phyloP scores from a whole-genome alignment of 2,888 invertebrate species.

The Nipponacmea schrenckii region DNA sequence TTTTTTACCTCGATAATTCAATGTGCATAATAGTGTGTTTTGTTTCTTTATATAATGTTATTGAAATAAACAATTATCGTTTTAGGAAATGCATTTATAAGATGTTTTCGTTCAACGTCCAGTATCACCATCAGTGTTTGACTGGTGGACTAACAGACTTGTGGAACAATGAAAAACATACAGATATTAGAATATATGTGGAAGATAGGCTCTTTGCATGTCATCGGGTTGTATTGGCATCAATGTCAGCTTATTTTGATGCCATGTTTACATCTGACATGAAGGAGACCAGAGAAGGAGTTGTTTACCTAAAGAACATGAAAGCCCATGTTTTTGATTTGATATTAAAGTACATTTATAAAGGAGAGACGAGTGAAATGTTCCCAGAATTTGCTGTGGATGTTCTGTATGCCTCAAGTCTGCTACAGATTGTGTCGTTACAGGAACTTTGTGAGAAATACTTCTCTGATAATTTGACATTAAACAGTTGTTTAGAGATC shows the following conservation, averaged over 20 bases:
- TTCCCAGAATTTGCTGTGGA: conserved; percentile 80
- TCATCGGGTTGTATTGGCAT: conserved; percentile 56
- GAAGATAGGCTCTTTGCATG: conserved; percentile 50
- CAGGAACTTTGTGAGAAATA: conserved; percentile 83
- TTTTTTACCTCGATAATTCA: too few species aligned
- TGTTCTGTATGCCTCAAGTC: conserved; percentile 83
- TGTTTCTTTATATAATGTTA: too few species aligned
- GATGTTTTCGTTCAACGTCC: background rate
- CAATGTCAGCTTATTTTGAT: conserved; percentile 56
- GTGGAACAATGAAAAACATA: conserved; percentile 41
- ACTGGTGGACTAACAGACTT: conserved; percentile 42
- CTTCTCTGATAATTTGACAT: conserved; percentile 76
- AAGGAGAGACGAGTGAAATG: conserved; percentile 76
- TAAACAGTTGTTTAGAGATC: conserved; percentile 73
- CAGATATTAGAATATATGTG: conserved; percentile 55
- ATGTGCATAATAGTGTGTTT: too few species aligned
- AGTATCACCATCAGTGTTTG: conserved; percentile 18
- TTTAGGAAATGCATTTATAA: background rate
- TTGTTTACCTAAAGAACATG: conserved; percentile 67
- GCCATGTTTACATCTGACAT: conserved; percentile 60
- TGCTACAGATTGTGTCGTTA: conserved; percentile 84
- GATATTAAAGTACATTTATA: conserved; percentile 85
- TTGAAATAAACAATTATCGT: too few species aligned
- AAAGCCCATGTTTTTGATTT: conserved; percentile 80
- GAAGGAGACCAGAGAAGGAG: conserved; percentile 52